A percentile compares a stretch with the other conserved stretches of the same genome.
These are phyloP conservation scores for Auanema freiburgensis DNA, from an alignment of 2,888 invertebrate species.

Conservation along the genomic window DNA sequence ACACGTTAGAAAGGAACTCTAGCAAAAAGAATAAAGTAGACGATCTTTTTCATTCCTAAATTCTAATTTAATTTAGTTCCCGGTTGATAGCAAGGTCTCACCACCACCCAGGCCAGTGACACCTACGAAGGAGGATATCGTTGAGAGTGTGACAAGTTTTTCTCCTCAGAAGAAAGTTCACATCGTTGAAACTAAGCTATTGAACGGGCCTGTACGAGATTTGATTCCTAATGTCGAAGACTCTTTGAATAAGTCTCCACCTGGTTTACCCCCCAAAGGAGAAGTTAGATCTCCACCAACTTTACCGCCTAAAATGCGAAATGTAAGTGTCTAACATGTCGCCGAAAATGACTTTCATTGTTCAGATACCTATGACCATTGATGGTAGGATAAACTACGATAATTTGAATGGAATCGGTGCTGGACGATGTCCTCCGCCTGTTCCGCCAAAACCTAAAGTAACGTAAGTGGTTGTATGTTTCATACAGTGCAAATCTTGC, in stretches of 20 bases:
- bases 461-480: constrained; percentile 28
- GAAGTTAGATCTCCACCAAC: constrained; percentile 28
- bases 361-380: constrained; percentile 33
- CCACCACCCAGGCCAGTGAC: constrained; percentile 36
- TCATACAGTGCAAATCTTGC: no score
- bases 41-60: background rate
- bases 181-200: constrained; percentile 41
- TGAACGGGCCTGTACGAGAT: constrained; percentile 36
- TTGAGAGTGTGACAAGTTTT: constrained; percentile 21
- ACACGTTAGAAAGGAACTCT: constrained; percentile 7
- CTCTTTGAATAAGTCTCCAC: constrained; percentile 20
- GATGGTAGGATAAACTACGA: constrained; percentile 41
- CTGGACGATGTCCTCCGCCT: constrained; percentile 42
- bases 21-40: constrained; percentile 14
- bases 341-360: background rate
- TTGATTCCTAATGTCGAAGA: constrained; percentile 17
- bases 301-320: constrained; percentile 38
- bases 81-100: constrained; percentile 1
- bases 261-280: constrained; percentile 23
- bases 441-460: constrained; percentile 60
- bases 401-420: constrained; percentile 45
- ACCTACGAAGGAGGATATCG: constrained; percentile 28
- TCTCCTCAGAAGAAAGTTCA: constrained; percentile 36
- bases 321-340: background rate
- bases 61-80: constrained; percentile 1